Percentiles rank a stretch among this genome's conserved stretches.
These are phyloP conservation scores for Semibalanus balanoides DNA, from an alignment of 1,140 invertebrate genomes.

Conservation along the genomic window DNA sequence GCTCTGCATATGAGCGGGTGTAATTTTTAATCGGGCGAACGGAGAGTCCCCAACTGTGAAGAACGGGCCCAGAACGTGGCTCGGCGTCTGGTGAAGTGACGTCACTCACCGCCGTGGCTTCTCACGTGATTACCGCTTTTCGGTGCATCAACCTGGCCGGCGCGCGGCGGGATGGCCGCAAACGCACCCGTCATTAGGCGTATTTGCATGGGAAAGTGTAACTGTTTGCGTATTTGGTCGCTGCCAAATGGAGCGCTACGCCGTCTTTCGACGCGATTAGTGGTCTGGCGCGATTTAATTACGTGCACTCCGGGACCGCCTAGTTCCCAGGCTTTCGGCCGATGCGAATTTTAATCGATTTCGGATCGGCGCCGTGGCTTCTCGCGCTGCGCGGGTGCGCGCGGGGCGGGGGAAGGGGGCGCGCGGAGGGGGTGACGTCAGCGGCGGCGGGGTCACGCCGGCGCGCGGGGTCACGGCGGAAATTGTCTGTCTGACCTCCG, in stretches of 20 bases:
- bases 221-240: neutral
- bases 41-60: neutral
- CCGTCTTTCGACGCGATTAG: neutral
- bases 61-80: neutral
- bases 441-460: too few relatives aligned
- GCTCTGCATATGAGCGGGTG: neutral
- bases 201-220: constrained; percentile 1
- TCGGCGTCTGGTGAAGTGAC: neutral
- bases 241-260: neutral
- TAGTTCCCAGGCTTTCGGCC: neutral
- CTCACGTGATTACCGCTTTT: neutral
- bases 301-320: neutral
- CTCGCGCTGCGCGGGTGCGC: neutral
- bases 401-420: too few relatives aligned
- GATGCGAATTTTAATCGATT: neutral
- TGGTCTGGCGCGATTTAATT: neutral
- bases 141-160: neutral
- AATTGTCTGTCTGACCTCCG: neutral
- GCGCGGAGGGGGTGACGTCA: neutral
- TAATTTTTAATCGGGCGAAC: neutral
- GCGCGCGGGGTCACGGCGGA: neutral
- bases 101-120: neutral
- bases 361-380: neutral
- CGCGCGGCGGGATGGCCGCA: neutral
- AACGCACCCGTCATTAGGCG: neutral